Base-by-base conservation (phyloP, 1,140 invertebrate species). In the Drosophila pruinosa region DNA sequence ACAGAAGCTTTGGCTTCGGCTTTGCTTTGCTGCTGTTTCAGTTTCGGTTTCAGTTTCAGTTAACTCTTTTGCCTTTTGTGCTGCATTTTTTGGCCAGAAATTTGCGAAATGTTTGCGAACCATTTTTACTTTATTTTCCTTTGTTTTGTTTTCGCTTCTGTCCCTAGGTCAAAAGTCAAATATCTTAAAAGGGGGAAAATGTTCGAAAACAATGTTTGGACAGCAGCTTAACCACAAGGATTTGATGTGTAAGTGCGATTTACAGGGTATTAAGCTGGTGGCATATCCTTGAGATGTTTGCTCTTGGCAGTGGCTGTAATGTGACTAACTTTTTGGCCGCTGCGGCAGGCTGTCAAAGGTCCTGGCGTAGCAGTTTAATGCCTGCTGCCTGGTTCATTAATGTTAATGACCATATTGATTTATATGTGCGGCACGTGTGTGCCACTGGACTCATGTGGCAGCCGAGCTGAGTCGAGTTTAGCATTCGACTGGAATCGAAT, bases 381-480 rank as follows among this genome's bases (percentile, higher is more conserved):
- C 57, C 47, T 62, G 48, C 38, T 38, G 48, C 38, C 50, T 28
- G 65, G 65, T 54, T 69, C 67, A 70, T 70, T 70, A 70, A 54
- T 70, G 67, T 70, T 70, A 70, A 70, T 70, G 67, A 70, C 50
- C 50, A 38, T 70, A 70, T 70, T 70, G 67, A 70, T 70, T 70
- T 70, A 70, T 63, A 70, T 70, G 58, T 54, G 41, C 39, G 67
- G 67, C 67, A 63, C 67, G 67, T 70, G 67, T 70, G 31, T 21
- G 53, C 38, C 24, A 21, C 24, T 58, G 28, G 41, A 45, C 56
- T 47, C 56, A 59, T 59, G 56, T 59, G 56, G 28, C 56, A 34
- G 8, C 41, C 31, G 24, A 12, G 26, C 19, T 15, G 47, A 17
- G 26, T 50, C 2, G 3, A 50, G 24, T 50, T 50, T 17, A 5